A percentile compares a stretch with the other conserved stretches of the same genome.
Evolutionary conservation across 2,113 vertebrate genomes (phyloP).

Genomic region (Thalassarche chlororhynchos): DNA sequence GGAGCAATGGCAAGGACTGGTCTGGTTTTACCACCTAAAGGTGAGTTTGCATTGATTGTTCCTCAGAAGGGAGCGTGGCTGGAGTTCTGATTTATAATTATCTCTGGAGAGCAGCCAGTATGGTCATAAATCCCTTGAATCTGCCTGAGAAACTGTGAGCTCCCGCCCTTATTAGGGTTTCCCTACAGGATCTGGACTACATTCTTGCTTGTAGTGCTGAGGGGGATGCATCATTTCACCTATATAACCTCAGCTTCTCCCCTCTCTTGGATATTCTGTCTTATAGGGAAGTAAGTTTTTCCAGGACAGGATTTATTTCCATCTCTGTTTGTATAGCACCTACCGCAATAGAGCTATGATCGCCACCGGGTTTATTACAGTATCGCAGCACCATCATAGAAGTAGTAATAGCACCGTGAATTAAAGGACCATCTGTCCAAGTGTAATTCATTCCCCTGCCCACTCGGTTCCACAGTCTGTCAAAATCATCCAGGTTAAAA

Average conservation of each 20-base stretch:
- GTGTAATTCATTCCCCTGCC: constrained; percentile 19
- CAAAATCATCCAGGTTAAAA: constrained; percentile 14
- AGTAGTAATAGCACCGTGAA: not conserved
- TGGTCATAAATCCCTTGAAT: not conserved
- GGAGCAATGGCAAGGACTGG: not conserved
- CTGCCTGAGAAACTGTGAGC: not conserved
- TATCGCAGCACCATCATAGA: not conserved
- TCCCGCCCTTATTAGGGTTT: not conserved
- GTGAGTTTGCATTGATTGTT: not conserved
- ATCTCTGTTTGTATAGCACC: not conserved
- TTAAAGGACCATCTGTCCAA: constrained; percentile 50
- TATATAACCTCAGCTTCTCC: not conserved
- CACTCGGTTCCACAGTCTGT: constrained; percentile 56
- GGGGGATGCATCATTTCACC: not conserved
- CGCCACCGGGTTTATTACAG: not conserved
- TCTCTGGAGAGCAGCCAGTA: not conserved
- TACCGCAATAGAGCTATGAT: not conserved
- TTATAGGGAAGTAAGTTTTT: not conserved
- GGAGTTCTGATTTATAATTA: not conserved
- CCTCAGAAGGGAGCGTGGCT: not conserved
- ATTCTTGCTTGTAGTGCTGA: not conserved
- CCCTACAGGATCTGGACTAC: not conserved
- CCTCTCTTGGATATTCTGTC: not conserved
- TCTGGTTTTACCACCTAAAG: not conserved
- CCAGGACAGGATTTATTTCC: not conserved